Evolutionary conservation across 23 tunicate species (phyloP).

Genomic region (Aplidium turbinatum): DNA sequence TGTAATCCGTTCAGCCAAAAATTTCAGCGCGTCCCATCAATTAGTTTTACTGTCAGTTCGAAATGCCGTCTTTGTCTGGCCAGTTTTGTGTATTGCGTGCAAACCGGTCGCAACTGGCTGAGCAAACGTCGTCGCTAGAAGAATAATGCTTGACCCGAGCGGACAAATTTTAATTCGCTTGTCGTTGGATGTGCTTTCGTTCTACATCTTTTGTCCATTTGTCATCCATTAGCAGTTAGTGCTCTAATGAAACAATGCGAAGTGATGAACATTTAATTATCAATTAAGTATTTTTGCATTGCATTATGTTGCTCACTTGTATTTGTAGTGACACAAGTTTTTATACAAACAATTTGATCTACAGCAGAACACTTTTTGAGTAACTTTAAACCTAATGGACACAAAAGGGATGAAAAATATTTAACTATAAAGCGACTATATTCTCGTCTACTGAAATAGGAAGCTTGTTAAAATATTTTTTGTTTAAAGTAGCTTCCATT

Average conservation of each 20-base stretch:
- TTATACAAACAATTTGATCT: no score
- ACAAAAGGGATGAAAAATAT: no score
- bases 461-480: no score
- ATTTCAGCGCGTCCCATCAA: no score
- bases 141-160: background rate
- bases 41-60: background rate
- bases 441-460: no score
- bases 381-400: no score
- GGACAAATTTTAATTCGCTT: background rate
- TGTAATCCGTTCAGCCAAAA: slow-evolving; percentile 45
- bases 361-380: no score
- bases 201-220: background rate
- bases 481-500: no score
- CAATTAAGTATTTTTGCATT: background rate
- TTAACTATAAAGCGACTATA: no score
- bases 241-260: background rate
- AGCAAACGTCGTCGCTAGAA: background rate
- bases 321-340: no score
- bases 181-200: background rate
- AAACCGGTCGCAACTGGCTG: background rate
- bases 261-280: background rate
- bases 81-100: slow-evolving; percentile 40
- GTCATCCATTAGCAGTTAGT: background rate
- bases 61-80: slow-evolving; percentile 42
- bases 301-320: no score